phyloP scores from a whole-genome alignment of 2,888 invertebrate genomes.

The Cantharis lateralis region DNA sequence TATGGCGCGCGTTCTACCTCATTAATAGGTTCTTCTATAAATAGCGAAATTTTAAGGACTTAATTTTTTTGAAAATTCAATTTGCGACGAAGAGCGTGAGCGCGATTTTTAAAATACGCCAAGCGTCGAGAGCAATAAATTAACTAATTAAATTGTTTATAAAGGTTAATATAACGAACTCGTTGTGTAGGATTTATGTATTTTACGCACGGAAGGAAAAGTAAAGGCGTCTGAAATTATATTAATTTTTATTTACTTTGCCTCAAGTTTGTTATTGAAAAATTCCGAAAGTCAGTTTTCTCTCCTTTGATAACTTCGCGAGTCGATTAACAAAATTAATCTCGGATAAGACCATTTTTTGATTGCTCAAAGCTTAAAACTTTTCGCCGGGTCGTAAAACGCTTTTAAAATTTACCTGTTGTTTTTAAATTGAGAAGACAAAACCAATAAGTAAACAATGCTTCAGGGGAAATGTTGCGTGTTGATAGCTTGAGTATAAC shows the following conservation, averaged over 20 bases:
- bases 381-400: neutral
- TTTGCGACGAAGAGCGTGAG: neutral
- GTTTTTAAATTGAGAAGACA: neutral
- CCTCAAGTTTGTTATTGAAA: neutral
- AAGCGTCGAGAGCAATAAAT: slow-evolving; percentile 4
- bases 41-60: neutral
- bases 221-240: neutral
- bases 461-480: neutral
- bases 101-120: neutral
- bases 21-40: neutral
- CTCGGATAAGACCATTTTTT: neutral
- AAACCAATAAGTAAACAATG: neutral
- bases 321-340: neutral
- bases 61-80: neutral
- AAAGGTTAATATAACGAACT: slow-evolving; percentile 5
- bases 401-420: neutral
- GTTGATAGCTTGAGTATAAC: neutral
- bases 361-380: neutral
- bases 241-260: neutral
- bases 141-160: slow-evolving; percentile 12
- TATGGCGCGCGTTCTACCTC: neutral
- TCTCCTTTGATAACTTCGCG: neutral
- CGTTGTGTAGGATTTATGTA: neutral
- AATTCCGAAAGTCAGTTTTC: neutral
- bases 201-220: neutral